Evolutionary conservation across 2,797 vertebrate species (phyloP), one percentile per base, ranked within the genome.

Genomic region (Cichlasoma orientale): DNA sequence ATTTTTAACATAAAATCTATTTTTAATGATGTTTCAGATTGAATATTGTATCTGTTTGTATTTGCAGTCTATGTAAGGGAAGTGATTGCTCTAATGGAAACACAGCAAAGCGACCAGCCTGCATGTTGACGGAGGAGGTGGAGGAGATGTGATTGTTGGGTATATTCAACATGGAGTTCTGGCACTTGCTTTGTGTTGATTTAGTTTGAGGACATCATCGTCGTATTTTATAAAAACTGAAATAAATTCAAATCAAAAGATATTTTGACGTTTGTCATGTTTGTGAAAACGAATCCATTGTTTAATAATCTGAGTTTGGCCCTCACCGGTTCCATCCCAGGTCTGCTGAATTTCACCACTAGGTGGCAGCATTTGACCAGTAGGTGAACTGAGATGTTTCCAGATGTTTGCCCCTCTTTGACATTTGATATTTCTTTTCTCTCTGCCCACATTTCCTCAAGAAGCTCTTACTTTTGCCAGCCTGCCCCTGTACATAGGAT

Each of bases 201-300:
- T 97, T 97, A 97, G 97, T 98, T 97, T 97, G 97, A 96, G 95
- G 95, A 95, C 95, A 95, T 90, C 95, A 95, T 95, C 95, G 94
- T 93, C 97, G 96, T 98, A 98, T 98, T 98, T 99, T 98, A 97
- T 82, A 77, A 82, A 73, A 66, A 16, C 2, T 18, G 21, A 41
- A 70, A 54, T 54, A 47, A 47, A 11, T 11, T 8, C 3, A 52
- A 52, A 52, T 19, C 18, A 66, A 78, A 36, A 3, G 1, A 55
- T 18, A 63, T 19, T 61, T 57, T 50, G n/a, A 70, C 14, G 47
- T 16, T 57, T n/a, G 4, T 68, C 16, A 1, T 77, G 36, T 72
- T 21, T 77, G 31, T 54, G 47, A 27, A 27, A 63, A 23, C 14
- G 58, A 9, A 2, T 61, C 57, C 7, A 38, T 59, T 1, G 7